phyloP scores from a whole-genome alignment of 2,113 vertebrate genomes.

The Caracal caracal region DNA sequence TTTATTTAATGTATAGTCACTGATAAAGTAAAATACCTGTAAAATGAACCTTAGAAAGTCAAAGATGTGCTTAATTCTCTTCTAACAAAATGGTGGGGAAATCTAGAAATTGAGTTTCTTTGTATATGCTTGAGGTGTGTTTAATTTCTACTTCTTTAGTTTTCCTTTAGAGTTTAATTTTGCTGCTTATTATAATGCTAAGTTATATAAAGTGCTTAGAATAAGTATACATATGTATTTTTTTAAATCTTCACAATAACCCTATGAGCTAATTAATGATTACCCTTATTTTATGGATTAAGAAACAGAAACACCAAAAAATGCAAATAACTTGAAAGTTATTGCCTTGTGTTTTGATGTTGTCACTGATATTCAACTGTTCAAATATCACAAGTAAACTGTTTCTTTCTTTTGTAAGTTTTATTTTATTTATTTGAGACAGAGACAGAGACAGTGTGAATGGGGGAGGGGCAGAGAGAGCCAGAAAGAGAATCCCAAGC shows the following conservation, averaged over 20 bases:
- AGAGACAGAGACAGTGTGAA: no score
- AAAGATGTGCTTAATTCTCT: neutral
- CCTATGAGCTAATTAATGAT: neutral
- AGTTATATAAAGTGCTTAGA: neutral
- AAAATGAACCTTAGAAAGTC: neutral
- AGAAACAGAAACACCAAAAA: neutral
- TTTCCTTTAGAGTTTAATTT: conserved; percentile 48
- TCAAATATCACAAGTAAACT: neutral
- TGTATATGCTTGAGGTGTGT: neutral
- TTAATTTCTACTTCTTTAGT: neutral
- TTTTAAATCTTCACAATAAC: neutral
- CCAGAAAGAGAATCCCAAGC: no score
- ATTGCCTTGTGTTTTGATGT: neutral
- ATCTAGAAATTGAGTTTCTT: neutral
- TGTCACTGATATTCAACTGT: neutral
- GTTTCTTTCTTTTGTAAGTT: neutral
- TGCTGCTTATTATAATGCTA: neutral
- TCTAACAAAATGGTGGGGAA: neutral
- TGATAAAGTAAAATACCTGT: neutral
- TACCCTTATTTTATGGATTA: neutral
- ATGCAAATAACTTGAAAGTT: neutral
- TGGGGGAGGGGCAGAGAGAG: no score
- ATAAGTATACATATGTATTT: neutral
- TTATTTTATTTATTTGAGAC: no score
- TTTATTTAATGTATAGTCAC: neutral